Evolutionary conservation across 2,888 invertebrate species (phyloP).

Genomic region (Ochropacha duplaris): DNA sequence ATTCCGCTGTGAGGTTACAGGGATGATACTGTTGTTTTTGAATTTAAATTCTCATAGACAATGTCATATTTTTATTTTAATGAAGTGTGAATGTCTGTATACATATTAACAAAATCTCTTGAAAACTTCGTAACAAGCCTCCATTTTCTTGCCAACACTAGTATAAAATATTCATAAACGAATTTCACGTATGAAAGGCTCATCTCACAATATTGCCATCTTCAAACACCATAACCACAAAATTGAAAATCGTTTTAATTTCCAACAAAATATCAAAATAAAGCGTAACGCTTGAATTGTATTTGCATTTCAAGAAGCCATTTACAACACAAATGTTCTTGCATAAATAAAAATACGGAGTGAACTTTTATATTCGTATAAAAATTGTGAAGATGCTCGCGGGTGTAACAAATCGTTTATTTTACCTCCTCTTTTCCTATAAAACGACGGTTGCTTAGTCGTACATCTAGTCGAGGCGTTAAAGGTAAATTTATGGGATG

Average conservation of each 20-base stretch:
- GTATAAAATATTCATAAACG: too few relatives aligned
- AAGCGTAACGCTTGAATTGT: constrained; percentile 41
- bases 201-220: too few relatives aligned
- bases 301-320: constrained; percentile 69
- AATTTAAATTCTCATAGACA: constrained; percentile 47
- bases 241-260: not conserved
- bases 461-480: constrained; percentile 31
- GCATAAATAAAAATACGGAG: constrained; percentile 51
- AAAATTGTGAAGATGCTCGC: constrained; percentile 54
- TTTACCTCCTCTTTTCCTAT: constrained; percentile 34
- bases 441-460: constrained; percentile 34
- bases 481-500: constrained; percentile 34
- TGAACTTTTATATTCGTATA: constrained; percentile 56
- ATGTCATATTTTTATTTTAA: constrained; percentile 18
- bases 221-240: too few relatives aligned
- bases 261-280: not conserved
- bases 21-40: constrained; percentile 61
- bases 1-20: constrained; percentile 50
- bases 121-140: not conserved
- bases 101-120: not conserved
- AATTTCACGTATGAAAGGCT: too few relatives aligned
- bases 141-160: too few relatives aligned
- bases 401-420: constrained; percentile 52
- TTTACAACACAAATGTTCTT: constrained; percentile 63
- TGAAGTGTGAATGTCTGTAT: not conserved